Percentiles rank a stretch among this genome's conserved stretches.
phyloP scores from a whole-genome alignment of 2,113 vertebrate species.

The Petaurus breviceps region DNA sequence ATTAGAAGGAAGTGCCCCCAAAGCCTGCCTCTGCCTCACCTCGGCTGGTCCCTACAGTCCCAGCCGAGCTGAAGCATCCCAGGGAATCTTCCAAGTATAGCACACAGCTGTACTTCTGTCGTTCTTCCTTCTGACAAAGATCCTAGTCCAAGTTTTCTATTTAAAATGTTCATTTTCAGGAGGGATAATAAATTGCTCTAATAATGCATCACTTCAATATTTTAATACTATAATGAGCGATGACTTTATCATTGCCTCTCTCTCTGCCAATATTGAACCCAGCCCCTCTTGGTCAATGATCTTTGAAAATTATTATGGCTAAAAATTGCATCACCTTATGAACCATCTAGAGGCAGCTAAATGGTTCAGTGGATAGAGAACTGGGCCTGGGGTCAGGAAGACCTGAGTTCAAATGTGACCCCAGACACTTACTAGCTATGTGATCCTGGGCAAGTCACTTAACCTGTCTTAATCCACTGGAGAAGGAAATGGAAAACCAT shows the following conservation, averaged over 20 bases:
- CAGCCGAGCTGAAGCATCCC: background rate
- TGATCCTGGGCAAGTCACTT: background rate
- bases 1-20: background rate
- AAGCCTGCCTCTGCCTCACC: background rate
- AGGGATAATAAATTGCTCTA: background rate
- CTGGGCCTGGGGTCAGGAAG: background rate
- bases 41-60: background rate
- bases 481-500: background rate
- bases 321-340: background rate
- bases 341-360: background rate
- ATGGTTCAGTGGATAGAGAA: background rate
- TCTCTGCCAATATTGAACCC: background rate
- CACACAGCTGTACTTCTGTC: background rate
- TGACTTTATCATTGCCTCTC: background rate
- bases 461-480: background rate
- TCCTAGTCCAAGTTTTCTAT: background rate
- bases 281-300: background rate
- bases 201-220: background rate
- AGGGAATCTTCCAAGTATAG: background rate
- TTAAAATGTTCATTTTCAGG: background rate
- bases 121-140: background rate
- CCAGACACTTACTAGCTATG: background rate
- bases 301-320: background rate
- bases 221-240: background rate
- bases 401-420: background rate